Evolutionary conservation across 2,888 invertebrate genomes (phyloP), one percentile per base, ranked within the genome.

Genomic region (Ormyrus nitidulus): DNA sequence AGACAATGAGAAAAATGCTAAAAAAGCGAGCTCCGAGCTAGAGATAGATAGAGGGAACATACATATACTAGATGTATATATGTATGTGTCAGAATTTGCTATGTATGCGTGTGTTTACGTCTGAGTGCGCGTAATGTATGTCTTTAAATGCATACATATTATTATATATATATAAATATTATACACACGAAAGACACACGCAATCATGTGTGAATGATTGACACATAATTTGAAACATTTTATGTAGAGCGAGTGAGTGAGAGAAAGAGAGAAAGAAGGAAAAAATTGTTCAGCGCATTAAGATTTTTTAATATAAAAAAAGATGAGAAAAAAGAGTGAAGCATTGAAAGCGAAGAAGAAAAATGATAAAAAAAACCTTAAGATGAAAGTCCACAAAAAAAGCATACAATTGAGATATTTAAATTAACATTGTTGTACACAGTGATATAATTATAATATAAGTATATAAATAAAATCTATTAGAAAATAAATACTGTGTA

Each of bases 391-490:
- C 87, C 86, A 88, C 84, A 88, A 87, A 86, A 85, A 86, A 84
- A 83, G 82, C 87, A 88, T 89, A 89, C 86, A 85, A 89, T 87
- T 89, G 89, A 89, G 88, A 89, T 89, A 89, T 89, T 88, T 89
- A 88, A 89, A 88, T 88, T 85, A 89, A 90, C 88, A 90, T 90
- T 90, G 90, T 90, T 90, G 90, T 90, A 90, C 89, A 90, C 90
- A 90, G 90, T 90, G 90, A 90, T 90, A 90, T 89, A 90, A 90
- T 90, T 90, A 90, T 90, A 89, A 90, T 88, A 90, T 90, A 90
- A 90, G 90, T 89, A 90, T 89, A 89, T 90, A 89, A 90, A 90
- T 90, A 90, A 90, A 90, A 90, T 89, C 89, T 90, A 90, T 90
- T 90, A 89, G 90, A 90, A 90, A 90, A 90, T 88, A 88, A 72